Base-by-base conservation (phyloP, 1,140 invertebrate species). In the Bombus pascuorum region DNA sequence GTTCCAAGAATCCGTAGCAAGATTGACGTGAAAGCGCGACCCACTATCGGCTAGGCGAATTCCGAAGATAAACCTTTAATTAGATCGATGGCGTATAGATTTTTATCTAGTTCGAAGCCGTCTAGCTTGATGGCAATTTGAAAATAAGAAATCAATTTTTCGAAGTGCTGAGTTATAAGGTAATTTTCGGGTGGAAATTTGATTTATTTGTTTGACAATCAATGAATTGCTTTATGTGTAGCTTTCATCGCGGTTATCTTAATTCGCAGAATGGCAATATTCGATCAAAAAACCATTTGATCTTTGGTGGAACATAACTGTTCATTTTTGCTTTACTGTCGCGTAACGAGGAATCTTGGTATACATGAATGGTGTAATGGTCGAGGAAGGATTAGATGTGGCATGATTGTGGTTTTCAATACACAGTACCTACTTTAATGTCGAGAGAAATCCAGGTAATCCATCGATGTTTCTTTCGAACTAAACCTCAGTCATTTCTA, bases 11-110 rank as follows among this genome's bases (percentile, higher is more conserved):
- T 81, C 47, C 15, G 80, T 71, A 73, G n/a, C 80, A 53, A 42
- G 80, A 81, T 81, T 42, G 70, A 70, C 53, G 80, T 73, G 80
- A 81, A 81, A 81, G 80, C 73, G 68, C 70, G 80, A 81, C 80
- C 80, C 80, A 73, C 80, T 73, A 73, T 62, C 53, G 70, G 70
- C 53, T 15, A 32, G 59, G 28, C 22, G 80, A n/a, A 22, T 37
- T 37, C 39, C 15, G 47, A 57, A 81, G 80, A 81, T 73, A 81
- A 59, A 81, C 22, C 8, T 72, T 81, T 81, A 81, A 81, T 81
- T 65, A 62, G 53, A 39, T 53, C 68, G 70, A 73, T 70, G 37
- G 34, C 53, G 70, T 42, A n/a, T 34, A 28, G 70, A 59, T 53
- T 81, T 81, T 62, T 73, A 81, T 57, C 53, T 18, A 3, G 5